Conservation (phyloP, 2,888 invertebrate species). For the Epistrophe grossulariae region DNA sequence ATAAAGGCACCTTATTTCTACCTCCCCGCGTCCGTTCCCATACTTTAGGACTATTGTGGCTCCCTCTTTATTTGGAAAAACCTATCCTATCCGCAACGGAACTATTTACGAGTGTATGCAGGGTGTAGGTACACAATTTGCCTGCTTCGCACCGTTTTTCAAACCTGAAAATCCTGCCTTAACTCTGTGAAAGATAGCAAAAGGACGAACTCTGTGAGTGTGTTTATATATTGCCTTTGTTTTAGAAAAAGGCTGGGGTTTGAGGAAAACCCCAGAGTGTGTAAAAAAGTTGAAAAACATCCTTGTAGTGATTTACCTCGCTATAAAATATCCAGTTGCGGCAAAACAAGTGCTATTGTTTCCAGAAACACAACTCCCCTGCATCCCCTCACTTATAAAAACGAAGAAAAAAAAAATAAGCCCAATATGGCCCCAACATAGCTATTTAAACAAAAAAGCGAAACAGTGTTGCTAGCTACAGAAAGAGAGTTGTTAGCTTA, state of each 20-base stretch:
- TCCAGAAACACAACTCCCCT: slow-evolving; percentile 16
- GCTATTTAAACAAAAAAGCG: slow-evolving; percentile 53
- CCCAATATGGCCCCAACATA: slow-evolving; percentile 8
- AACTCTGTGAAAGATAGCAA: slow-evolving; percentile 14
- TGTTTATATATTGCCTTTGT: slow-evolving; percentile 46
- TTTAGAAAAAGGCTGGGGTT: slow-evolving; percentile 23
- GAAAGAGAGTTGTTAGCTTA: slow-evolving; percentile 69
- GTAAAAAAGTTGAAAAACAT: slow-evolving; percentile 52
- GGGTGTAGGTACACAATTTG: slow-evolving; percentile 52
- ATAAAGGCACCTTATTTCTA: slow-evolving; percentile 1
- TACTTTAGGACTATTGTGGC: not conserved
- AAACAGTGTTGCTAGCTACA: slow-evolving; percentile 52
- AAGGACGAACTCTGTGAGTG: slow-evolving; percentile 7
- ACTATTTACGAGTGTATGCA: slow-evolving; percentile 73
- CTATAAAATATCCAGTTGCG: slow-evolving; percentile 75
- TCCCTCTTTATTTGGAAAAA: slow-evolving; percentile 37
- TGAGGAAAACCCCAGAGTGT: slow-evolving; percentile 37
- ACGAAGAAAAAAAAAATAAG: not conserved
- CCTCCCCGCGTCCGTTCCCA: not conserved
- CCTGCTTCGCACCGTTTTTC: slow-evolving; percentile 58
- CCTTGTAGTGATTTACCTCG: slow-evolving; percentile 73
- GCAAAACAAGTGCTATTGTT: slow-evolving; percentile 75
- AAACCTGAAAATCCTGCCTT: slow-evolving; percentile 35
- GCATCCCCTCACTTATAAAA: not conserved
- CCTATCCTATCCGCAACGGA: slow-evolving; percentile 64